Percentiles rank a stretch among this genome's conserved stretches.
phyloP scores from a whole-genome alignment of 2,113 vertebrate species.

The Pedionomus torquatus region DNA sequence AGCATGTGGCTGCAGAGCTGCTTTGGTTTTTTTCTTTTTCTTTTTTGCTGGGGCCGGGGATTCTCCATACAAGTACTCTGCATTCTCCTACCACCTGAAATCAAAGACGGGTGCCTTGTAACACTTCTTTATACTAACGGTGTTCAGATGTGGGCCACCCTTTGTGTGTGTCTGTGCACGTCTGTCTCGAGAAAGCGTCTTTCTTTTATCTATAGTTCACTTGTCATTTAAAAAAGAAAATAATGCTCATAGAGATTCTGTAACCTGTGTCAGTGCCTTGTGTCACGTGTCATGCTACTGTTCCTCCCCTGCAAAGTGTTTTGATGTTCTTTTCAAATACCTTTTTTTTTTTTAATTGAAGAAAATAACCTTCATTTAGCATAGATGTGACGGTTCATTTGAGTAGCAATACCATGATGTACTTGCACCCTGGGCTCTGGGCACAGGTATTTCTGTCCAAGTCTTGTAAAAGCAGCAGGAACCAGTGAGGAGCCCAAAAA shows the following conservation, averaged over 20 bases:
- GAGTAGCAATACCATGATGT: background rate
- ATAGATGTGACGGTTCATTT: background rate
- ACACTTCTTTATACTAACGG: conserved; percentile 10
- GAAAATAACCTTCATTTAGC: background rate
- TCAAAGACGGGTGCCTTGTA: background rate
- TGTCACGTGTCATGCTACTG: conserved; percentile 43
- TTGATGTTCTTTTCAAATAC: background rate
- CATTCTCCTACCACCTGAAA: background rate
- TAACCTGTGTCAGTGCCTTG: conserved; percentile 70
- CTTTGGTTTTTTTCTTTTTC: no score
- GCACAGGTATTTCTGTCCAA: background rate
- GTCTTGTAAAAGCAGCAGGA: background rate
- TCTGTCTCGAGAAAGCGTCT: background rate
- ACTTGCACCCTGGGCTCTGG: background rate
- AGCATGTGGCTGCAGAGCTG: background rate
- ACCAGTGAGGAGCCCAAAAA: background rate
- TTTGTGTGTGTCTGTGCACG: background rate
- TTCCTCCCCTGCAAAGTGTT: background rate
- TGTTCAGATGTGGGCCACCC: background rate
- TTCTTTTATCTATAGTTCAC: background rate
- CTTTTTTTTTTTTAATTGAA: background rate
- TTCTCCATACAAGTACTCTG: background rate
- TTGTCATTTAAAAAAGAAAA: background rate
- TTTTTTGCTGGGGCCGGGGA: no score
- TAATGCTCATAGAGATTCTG: conserved; percentile 61